Percentiles rank a stretch among this genome's conserved stretches.
Conservation (phyloP, 2,888 invertebrate genomes). For the Apamea crenata region DNA sequence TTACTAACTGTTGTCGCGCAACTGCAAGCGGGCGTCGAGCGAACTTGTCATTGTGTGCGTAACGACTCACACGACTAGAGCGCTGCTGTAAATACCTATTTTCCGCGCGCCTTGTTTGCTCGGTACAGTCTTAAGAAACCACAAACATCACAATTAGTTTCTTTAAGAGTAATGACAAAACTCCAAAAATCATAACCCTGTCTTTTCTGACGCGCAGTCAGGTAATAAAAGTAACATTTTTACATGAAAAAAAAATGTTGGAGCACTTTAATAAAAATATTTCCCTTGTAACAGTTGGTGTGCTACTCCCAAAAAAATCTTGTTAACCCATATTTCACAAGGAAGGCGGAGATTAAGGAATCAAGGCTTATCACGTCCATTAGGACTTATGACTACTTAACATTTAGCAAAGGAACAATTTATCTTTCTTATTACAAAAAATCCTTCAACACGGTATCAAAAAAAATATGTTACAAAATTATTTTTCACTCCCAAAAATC, state of each 20-base stretch:
- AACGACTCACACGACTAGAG: too few relatives aligned
- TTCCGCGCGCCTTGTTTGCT: too few relatives aligned
- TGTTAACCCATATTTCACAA: slow-evolving; percentile 53
- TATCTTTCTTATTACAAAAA: slow-evolving; percentile 65
- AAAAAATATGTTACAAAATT: slow-evolving; percentile 20
- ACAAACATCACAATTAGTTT: slow-evolving; percentile 14
- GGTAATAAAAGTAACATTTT: background rate
- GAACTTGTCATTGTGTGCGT: too few relatives aligned
- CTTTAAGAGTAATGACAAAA: slow-evolving; percentile 1
- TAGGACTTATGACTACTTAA: slow-evolving; percentile 56
- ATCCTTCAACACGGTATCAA: slow-evolving; percentile 44
- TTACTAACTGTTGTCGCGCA: too few relatives aligned
- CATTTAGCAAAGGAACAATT: slow-evolving; percentile 51
- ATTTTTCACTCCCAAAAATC: background rate
- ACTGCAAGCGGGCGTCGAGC: too few relatives aligned
- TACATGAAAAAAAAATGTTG: background rate
- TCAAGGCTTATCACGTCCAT: slow-evolving; percentile 46
- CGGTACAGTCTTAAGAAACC: too few relatives aligned
- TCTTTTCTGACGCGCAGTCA: background rate
- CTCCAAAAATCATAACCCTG: background rate
- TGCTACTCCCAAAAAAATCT: slow-evolving; percentile 37
- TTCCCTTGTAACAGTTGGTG: slow-evolving; percentile 42
- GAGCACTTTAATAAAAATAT: slow-evolving; percentile 44
- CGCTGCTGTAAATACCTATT: too few relatives aligned
- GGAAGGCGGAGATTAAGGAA: slow-evolving; percentile 37